Conservation (phyloP, 2,113 vertebrate genomes). For the Bujurquina vittata region DNA sequence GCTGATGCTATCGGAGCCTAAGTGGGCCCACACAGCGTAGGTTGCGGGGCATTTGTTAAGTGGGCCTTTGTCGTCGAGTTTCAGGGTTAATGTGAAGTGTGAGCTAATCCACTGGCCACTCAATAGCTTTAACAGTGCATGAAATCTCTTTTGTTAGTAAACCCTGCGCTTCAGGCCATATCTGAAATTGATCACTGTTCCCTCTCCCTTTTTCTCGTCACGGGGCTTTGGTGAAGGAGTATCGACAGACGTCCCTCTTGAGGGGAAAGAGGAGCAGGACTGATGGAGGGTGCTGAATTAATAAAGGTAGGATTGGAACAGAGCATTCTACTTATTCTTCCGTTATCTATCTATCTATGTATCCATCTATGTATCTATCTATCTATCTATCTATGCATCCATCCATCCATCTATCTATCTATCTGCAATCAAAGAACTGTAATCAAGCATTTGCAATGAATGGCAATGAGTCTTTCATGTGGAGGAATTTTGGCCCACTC, state of each 20-base stretch:
- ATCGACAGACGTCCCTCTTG: conserved; percentile 63
- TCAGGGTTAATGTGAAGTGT: conserved; percentile 75
- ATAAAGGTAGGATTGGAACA: conserved; percentile 11
- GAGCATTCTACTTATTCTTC: background rate
- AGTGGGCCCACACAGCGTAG: conserved; percentile 54
- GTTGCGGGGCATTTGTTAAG: conserved; percentile 67
- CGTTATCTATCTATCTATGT: background rate
- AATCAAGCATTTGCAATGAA: too few species aligned
- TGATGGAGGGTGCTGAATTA: conserved; percentile 38
- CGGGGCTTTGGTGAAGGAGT: conserved; percentile 52
- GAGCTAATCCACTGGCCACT: conserved; percentile 80
- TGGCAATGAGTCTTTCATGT: too few species aligned
- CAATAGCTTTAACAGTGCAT: conserved; percentile 79
- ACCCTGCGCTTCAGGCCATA: conserved; percentile 71
- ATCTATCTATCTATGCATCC: background rate
- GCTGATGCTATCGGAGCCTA: conserved; percentile 63
- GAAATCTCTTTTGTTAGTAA: conserved; percentile 81
- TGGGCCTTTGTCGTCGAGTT: conserved; percentile 68
- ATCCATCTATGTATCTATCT: background rate
- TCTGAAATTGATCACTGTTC: conserved; percentile 79
- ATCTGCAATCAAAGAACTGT: too few species aligned
- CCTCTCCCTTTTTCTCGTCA: conserved; percentile 51
- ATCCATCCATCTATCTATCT: background rate
- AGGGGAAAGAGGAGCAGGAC: conserved; percentile 41
- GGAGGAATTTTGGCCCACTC: too few species aligned